Conservation (phyloP, 1,140 invertebrate species). For the Cotesia glomerata region DNA sequence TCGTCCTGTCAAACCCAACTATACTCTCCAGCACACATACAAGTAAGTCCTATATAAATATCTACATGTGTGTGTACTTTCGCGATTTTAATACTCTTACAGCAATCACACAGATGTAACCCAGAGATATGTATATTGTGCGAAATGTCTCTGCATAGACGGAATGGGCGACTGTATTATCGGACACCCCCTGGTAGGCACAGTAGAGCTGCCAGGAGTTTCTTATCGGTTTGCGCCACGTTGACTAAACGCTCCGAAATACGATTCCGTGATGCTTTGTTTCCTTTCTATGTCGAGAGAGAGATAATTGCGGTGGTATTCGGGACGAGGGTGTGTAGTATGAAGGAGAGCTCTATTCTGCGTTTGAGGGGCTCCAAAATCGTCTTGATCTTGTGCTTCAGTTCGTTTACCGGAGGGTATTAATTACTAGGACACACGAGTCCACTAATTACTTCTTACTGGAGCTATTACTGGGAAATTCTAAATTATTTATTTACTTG, state of each 20-base stretch:
- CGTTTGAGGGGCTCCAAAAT: conserved; percentile 14
- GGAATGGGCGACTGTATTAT: conserved; percentile 8
- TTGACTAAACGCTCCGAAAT: conserved; percentile 55
- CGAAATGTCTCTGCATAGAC: conserved; percentile 7
- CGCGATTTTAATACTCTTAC: no score
- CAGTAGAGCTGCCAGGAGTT: conserved; percentile 31
- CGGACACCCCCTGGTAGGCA: conserved; percentile 20
- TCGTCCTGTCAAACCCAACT: conserved; percentile 12
- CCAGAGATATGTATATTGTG: neutral
- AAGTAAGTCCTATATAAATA: conserved; percentile 17
- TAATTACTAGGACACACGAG: conserved; percentile 19
- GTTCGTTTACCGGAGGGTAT: conserved; percentile 11
- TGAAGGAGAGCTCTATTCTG: neutral
- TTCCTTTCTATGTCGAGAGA: conserved; percentile 30
- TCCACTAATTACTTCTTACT: conserved; percentile 20
- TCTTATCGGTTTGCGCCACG: conserved; percentile 51
- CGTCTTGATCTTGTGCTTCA: conserved; percentile 27
- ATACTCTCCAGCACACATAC: neutral
- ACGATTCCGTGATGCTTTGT: conserved; percentile 54
- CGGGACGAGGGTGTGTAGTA: neutral
- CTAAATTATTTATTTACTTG: no score
- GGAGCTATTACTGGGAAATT: neutral
- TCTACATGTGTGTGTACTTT: conserved; percentile 20
- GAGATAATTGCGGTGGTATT: conserved; percentile 20
- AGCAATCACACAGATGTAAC: neutral